Evolutionary conservation across 1,140 invertebrate genomes (phyloP).

Genomic region (Schmidtea mediterranea): DNA sequence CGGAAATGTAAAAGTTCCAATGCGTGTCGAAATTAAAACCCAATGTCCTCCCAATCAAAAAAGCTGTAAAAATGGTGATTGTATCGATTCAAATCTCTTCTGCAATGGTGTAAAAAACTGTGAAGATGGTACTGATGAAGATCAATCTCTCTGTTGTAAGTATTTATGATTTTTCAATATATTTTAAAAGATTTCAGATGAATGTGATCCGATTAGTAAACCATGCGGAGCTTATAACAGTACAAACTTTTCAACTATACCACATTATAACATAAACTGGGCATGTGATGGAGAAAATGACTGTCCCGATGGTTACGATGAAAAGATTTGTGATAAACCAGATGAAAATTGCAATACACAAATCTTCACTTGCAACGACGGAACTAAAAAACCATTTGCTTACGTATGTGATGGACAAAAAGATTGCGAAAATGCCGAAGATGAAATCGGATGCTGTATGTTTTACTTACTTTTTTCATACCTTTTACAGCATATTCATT

Average conservation of each 20-base stretch:
- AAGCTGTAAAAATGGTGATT: no score
- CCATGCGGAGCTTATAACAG: neutral
- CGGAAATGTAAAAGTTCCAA: no score
- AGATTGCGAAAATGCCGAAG: neutral
- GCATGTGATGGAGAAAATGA: slow-evolving; percentile 14
- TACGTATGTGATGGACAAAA: slow-evolving; percentile 1
- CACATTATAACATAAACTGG: slow-evolving; percentile 13
- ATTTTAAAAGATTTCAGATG: no score
- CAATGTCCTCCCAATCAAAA: no score
- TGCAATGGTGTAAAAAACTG: no score
- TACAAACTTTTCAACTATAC: neutral
- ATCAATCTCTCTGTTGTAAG: no score
- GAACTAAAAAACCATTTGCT: neutral
- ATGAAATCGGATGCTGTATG: neutral
- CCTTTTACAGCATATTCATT: neutral
- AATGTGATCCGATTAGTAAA: slow-evolving; percentile 3
- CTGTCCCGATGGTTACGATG: slow-evolving; percentile 32
- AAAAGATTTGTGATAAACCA: slow-evolving; percentile 30
- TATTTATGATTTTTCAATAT: no score
- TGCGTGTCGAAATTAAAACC: no score
- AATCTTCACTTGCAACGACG: neutral
- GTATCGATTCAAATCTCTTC: no score
- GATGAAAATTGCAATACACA: neutral
- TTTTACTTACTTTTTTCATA: neutral
- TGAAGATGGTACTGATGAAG: no score